Evolutionary conservation across 2,888 invertebrate genomes (phyloP), one percentile per base, ranked within the genome.

Genomic region (Adela reaumurella): DNA sequence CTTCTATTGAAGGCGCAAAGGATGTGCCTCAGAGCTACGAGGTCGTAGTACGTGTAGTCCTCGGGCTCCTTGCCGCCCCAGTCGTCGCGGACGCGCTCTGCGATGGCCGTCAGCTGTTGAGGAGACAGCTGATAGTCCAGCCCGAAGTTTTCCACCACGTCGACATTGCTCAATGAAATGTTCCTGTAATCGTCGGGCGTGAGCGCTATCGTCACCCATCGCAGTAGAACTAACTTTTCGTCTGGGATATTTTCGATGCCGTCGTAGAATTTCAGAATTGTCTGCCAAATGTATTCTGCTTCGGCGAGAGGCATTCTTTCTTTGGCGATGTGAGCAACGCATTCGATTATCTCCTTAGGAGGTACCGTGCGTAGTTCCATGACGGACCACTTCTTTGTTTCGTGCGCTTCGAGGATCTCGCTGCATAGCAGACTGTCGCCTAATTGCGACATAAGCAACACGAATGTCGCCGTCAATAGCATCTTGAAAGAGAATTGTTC

Each of bases 91-190:
- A 84, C 70, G n/a, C 78, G 68, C 20, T 71, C 64, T 1, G 81
- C 81, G 11, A 84, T 68, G 0, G 79, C 68, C 10, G 59, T 51
- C 14, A 83, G 63, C 62, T 81, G 81, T 0, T 63, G 64, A 1
- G 58, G 52, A 28, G 61, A 64, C 42, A 82, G 62, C 43, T 71
- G 65, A 53, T 77, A 80, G 56, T 78, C 71, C 0, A 70, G 56
- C 3, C 84, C 84, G 58, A 85, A 83, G 44, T 82, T 81, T 52
- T 74, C 67, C 8, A 85, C 68, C 0, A 82, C 72, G 19, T 83
- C 83, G 4, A 82, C 74, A 48, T 69, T 73, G 48, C 66, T 67
- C 10, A 84, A 58, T 0, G 81, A 79, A 1, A 84, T 64, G 55
- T 84, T 83, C 2, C 54, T 54, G 46, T 82, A 74, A 20, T 84